Percentiles rank a stretch among this genome's conserved stretches.
These are phyloP conservation scores for Psettodes erumei DNA, from an alignment of 2,113 vertebrate genomes.

Conservation along the genomic window DNA sequence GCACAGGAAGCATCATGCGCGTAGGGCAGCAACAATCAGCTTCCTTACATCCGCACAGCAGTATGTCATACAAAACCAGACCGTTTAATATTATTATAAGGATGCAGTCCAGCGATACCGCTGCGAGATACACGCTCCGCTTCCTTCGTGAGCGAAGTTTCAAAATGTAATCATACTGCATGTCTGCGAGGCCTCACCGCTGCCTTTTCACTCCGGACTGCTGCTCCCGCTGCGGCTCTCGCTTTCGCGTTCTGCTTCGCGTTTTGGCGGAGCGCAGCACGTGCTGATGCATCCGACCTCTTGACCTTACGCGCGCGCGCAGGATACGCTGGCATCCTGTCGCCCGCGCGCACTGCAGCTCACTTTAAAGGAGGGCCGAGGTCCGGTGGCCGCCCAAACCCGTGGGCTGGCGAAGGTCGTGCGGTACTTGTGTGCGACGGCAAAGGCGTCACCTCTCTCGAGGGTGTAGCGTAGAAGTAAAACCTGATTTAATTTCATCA, in stretches of 20 bases:
- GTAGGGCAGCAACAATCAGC: background rate
- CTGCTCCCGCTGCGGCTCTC: background rate
- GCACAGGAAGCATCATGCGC: constrained; percentile 28
- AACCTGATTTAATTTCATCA: background rate
- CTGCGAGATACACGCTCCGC: constrained; percentile 18
- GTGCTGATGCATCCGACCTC: constrained; percentile 1
- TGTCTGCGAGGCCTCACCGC: constrained; percentile 13
- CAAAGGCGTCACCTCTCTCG: background rate
- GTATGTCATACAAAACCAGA: constrained; percentile 33
- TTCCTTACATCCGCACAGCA: constrained; percentile 1
- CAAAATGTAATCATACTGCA: constrained; percentile 25
- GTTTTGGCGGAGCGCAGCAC: background rate
- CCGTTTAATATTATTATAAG: constrained; percentile 49
- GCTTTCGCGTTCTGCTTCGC: background rate
- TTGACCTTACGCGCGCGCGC: background rate
- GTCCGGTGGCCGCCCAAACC: too few relatives aligned
- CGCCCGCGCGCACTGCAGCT: background rate
- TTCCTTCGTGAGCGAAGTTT: constrained; percentile 34
- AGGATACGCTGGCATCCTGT: background rate
- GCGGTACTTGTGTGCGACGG: too few relatives aligned
- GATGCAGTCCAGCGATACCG: constrained; percentile 21
- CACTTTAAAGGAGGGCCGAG: too few relatives aligned
- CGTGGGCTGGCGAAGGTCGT: too few relatives aligned
- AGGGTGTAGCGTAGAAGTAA: background rate
- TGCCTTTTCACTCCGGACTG: background rate